A percentile compares a stretch with the other conserved stretches of the same genome.
phyloP scores from a whole-genome alignment of 2,113 vertebrate species.

The Arizona elegans region DNA sequence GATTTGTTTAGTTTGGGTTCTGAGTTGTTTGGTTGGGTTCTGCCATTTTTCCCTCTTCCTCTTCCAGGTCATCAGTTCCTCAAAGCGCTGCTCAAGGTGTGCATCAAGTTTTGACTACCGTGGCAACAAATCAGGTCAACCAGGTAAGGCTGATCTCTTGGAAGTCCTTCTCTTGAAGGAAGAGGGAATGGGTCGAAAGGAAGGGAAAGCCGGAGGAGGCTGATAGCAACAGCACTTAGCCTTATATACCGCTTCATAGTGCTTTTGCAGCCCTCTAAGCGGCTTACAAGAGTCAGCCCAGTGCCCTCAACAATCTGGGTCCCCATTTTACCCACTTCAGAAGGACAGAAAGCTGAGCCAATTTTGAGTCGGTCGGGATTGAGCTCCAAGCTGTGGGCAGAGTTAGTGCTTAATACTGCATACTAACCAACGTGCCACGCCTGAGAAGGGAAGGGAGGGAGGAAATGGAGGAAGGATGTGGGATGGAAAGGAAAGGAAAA shows the following conservation, averaged over 20 bases:
- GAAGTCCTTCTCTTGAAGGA: neutral
- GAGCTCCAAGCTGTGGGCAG: neutral
- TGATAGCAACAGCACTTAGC: neutral
- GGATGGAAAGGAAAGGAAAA: neutral
- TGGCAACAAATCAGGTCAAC: conserved; percentile 76
- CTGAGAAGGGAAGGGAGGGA: neutral
- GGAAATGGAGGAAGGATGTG: neutral
- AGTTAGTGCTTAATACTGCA: neutral
- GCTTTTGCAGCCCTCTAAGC: neutral
- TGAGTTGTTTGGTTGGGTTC: neutral
- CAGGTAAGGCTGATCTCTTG: conserved; percentile 66
- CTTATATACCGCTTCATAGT: neutral
- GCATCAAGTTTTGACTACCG: conserved; percentile 74
- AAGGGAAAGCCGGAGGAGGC: neutral
- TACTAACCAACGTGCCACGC: neutral
- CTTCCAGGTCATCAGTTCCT: conserved; percentile 72
- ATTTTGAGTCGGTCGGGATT: neutral
- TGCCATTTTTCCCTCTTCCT: conserved; percentile 16
- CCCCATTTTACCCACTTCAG: neutral
- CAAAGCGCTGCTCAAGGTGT: conserved; percentile 72
- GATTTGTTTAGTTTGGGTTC: neutral
- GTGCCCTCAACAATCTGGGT: neutral
- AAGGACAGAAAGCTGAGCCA: neutral
- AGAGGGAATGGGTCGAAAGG: neutral
- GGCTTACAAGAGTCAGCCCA: neutral